phyloP scores from a whole-genome alignment of 2,797 vertebrate genomes.

The Avahi laniger region DNA sequence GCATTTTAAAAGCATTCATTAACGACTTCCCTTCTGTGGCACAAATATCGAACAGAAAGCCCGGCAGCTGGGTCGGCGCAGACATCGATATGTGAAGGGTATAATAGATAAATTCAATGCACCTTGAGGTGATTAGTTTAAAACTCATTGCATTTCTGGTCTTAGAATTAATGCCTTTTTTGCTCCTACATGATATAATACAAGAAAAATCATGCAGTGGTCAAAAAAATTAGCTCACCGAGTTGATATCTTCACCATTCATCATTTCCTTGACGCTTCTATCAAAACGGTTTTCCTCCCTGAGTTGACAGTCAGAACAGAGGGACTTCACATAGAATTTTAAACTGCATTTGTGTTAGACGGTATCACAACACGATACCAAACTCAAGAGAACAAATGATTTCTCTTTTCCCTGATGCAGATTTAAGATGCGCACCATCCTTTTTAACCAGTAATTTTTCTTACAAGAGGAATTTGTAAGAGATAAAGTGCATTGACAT shows the following conservation, averaged over 20 bases:
- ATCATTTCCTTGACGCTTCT: conserved; percentile 72
- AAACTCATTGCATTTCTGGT: conserved; percentile 35
- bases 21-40: conserved; percentile 27
- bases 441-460: conserved; percentile 62
- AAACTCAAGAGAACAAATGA: conserved; percentile 44
- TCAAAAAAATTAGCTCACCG: conserved; percentile 60
- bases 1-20: conserved; percentile 63
- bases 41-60: conserved; percentile 50
- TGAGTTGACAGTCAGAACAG: conserved; percentile 33
- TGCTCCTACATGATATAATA: conserved; percentile 46
- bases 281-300: conserved; percentile 63
- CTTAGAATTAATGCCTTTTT: conserved; percentile 71
- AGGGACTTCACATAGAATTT: conserved; percentile 72
- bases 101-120: conserved; percentile 42
- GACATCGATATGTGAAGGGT: conserved; percentile 3
- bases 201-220: conserved; percentile 59
- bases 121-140: conserved; percentile 45
- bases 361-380: conserved; percentile 12
- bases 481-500: neutral
- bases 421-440: conserved; percentile 37
- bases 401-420: conserved; percentile 62
- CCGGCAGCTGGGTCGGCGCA: neutral
- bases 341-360: conserved; percentile 54
- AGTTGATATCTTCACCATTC: conserved; percentile 65
- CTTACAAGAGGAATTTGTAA: neutral